Conservation (phyloP, 2,113 vertebrate genomes). For the Buteo buteo region DNA sequence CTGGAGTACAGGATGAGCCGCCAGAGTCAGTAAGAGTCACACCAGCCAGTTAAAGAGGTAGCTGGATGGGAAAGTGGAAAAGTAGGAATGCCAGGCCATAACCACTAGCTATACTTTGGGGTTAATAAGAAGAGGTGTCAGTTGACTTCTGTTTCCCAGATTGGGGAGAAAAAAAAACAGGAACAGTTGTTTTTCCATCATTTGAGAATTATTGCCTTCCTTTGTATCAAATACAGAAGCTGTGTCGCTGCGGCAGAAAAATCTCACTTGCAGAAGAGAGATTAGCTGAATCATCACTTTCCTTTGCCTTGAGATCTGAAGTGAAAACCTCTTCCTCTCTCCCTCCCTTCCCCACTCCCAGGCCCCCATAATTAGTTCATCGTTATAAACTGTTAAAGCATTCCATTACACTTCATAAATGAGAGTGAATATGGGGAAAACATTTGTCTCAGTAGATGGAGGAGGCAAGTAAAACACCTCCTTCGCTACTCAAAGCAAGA, state of each 20-base stretch:
- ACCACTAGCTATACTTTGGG: background rate
- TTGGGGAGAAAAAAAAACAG: background rate
- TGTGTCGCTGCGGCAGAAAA: background rate
- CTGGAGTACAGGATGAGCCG: background rate
- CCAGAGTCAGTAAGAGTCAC: background rate
- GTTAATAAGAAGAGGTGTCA: background rate
- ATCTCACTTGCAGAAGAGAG: background rate
- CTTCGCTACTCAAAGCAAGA: background rate
- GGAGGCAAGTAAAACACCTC: background rate
- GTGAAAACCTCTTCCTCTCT: background rate
- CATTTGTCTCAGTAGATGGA: background rate
- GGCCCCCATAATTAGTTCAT: background rate
- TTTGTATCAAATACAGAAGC: background rate
- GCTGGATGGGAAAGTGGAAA: background rate
- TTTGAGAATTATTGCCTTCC: background rate
- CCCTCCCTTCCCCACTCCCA: background rate
- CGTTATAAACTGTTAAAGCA: background rate
- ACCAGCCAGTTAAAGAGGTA: background rate
- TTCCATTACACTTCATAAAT: background rate
- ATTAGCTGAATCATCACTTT: background rate
- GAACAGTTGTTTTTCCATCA: background rate
- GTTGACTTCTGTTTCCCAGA: background rate
- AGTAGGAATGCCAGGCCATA: rapidly evolving
- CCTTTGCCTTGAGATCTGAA: background rate
- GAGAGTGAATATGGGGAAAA: background rate